phyloP scores from a whole-genome alignment of 2,113 vertebrate species.

The Gnathonemus echidnorhynchus region DNA sequence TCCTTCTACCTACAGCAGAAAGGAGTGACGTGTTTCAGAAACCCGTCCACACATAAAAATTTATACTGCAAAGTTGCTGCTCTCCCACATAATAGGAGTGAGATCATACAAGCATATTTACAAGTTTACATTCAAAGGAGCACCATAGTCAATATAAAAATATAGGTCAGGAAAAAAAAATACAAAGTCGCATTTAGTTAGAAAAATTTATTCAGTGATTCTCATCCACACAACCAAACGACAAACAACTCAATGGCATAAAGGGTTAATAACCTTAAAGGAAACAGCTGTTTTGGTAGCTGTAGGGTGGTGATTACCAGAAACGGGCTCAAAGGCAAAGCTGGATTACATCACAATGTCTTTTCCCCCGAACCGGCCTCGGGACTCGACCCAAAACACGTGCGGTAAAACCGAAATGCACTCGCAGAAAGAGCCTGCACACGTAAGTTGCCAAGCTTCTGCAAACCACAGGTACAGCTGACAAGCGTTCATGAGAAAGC shows the following conservation, averaged over 20 bases:
- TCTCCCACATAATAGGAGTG: neutral
- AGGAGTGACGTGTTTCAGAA: neutral
- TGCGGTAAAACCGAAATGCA: neutral
- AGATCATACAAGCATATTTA: neutral
- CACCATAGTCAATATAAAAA: neutral
- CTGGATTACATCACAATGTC: neutral
- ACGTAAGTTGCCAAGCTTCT: neutral
- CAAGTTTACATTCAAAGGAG: neutral
- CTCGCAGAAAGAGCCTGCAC: neutral
- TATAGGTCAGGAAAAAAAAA: slow-evolving; percentile 19
- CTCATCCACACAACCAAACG: neutral
- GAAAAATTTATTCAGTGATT: slow-evolving; percentile 6
- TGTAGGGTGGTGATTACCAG: neutral
- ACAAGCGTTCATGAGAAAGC: neutral
- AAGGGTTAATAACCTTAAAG: neutral
- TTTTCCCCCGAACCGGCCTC: neutral
- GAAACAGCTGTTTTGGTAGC: neutral
- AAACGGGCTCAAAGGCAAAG: neutral
- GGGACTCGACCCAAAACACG: neutral
- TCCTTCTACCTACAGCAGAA: neutral
- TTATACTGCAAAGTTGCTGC: neutral
- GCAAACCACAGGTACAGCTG: neutral
- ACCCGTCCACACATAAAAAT: neutral
- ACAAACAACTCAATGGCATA: neutral
- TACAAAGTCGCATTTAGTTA: slow-evolving; percentile 8